Percentiles rank a stretch among this genome's conserved stretches.
Evolutionary conservation across 1,140 invertebrate species (phyloP).

Genomic region (Drosophila athabasca): DNA sequence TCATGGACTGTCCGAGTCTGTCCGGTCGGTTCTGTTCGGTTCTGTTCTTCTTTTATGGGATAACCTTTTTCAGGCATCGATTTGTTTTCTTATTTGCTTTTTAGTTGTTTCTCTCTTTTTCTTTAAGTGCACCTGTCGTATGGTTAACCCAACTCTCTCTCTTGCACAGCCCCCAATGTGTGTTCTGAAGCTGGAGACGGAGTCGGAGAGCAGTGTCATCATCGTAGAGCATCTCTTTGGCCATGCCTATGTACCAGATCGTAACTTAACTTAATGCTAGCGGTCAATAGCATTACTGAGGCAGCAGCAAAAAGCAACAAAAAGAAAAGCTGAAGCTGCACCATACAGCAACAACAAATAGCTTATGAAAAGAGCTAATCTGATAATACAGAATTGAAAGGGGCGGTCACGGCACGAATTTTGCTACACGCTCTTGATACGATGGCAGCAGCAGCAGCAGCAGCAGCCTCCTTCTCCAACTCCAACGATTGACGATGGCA

Average conservation of each 20-base stretch:
- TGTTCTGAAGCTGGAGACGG: not conserved
- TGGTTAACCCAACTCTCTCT: conserved; percentile 9
- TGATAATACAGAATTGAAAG: conserved; percentile 82
- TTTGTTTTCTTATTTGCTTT: no score
- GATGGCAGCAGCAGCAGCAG: conserved; percentile 28
- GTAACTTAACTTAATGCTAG: conserved; percentile 74
- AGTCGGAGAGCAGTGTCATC: conserved; percentile 35
- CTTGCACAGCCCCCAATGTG: not conserved
- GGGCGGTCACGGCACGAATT: conserved; percentile 79
- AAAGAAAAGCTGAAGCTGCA: conserved; percentile 9
- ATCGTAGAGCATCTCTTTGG: conserved; percentile 51
- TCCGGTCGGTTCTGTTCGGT: no score
- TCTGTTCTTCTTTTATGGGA: no score
- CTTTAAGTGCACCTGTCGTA: conserved; percentile 31
- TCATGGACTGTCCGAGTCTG: no score
- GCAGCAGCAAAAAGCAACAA: conserved; percentile 24
- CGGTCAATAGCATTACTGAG: conserved; percentile 66
- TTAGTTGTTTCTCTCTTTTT: not conserved
- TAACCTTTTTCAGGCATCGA: no score
- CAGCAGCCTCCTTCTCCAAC: conserved; percentile 40
- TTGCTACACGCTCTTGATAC: conserved; percentile 72
- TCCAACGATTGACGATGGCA: conserved; percentile 65
- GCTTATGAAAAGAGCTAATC: conserved; percentile 77
- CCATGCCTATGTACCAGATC: conserved; percentile 26
- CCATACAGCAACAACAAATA: conserved; percentile 54